Percentiles rank a stretch among this genome's conserved stretches.
These are phyloP conservation scores for Plectus sambesii DNA, from an alignment of 1,140 invertebrate genomes.

Conservation along the genomic window DNA sequence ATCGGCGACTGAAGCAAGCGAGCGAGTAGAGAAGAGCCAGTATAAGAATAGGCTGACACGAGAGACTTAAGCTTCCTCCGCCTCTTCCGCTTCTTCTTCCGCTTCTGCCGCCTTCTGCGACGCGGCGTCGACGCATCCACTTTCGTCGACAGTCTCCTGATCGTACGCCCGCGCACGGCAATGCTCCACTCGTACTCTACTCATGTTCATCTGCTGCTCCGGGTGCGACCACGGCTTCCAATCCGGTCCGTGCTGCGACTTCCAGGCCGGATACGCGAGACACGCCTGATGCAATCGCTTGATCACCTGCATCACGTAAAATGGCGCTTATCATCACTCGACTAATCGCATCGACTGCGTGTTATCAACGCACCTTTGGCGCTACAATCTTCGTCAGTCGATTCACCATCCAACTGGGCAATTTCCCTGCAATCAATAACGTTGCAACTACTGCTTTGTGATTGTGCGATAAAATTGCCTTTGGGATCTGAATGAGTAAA, in stretches of 20 bases:
- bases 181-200: slow-evolving; percentile 16
- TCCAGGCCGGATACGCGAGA: slow-evolving; percentile 65
- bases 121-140: too few species aligned
- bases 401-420: slow-evolving; percentile 78
- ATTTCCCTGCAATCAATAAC: slow-evolving; percentile 50
- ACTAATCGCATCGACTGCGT: slow-evolving; percentile 9
- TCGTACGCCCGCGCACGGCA: slow-evolving; percentile 22
- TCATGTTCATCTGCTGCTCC: slow-evolving; percentile 53
- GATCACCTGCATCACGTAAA: slow-evolving; percentile 51
- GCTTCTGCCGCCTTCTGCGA: too few species aligned
- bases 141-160: slow-evolving; percentile 26
- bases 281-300: slow-evolving; percentile 69
- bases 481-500: slow-evolving; percentile 74
- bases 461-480: slow-evolving; percentile 48
- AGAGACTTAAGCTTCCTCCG: too few species aligned
- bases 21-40: too few species aligned
- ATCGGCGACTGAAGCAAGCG: too few species aligned
- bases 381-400: slow-evolving; percentile 73
- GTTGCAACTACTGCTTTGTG: slow-evolving; percentile 1
- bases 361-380: slow-evolving; percentile 55
- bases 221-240: slow-evolving; percentile 74
- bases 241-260: slow-evolving; percentile 60
- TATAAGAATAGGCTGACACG: too few species aligned
- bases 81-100: too few species aligned
- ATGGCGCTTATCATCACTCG: slow-evolving; percentile 7